Base-by-base conservation (phyloP, 1,140 invertebrate genomes). In the Bombus waltoni region DNA sequence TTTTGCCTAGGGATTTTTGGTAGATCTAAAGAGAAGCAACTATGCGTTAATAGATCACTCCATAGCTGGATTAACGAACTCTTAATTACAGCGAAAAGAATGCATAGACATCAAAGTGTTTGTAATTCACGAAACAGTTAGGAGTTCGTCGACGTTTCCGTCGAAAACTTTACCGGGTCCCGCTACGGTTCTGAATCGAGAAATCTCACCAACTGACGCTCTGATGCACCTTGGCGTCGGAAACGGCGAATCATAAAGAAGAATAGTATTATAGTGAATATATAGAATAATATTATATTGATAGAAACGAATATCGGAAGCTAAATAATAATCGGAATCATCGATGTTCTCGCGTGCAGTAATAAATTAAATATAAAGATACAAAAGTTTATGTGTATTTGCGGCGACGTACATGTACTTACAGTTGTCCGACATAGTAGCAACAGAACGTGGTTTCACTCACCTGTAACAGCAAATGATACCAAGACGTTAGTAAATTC, bases 141-240 rank as follows among this genome's bases (percentile, higher is more conserved):
- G 62, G 38, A 72, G 18, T 22, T 47, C 32, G 28, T 57, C 32
- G n/a, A 32, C 10, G 70, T n/a, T 78, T 59, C 82, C 32, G 10
- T 71, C n/a, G 11, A 35, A 35, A 65, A n/a, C 80, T 72, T 53
- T 83, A 79, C 80, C 84, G 71, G 53, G 44, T 38, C 83, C 35
- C 42, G 84, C 70, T 74, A 76, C n/a, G 65, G 75, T 74, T 79
- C 68, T 72, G 76, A 85, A 81, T 81, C 86, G 38, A 74, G 70
- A 75, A 86, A 89, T 89, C 88, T 89, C 88, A 83, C 84, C 72
- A 83, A 80, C 79, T 53, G 72, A 84, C 83, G 83, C 76, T 80
- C 84, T 47, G 88, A 76, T 89, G 84, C 85, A 66, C 65, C 80
- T 78, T 77, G 83, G 75, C 53, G 70, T 44, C 83, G 74, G 66